These are phyloP conservation scores for Xerus rutilus DNA, from an alignment of 2,797 vertebrate species.

Conservation along the genomic window DNA sequence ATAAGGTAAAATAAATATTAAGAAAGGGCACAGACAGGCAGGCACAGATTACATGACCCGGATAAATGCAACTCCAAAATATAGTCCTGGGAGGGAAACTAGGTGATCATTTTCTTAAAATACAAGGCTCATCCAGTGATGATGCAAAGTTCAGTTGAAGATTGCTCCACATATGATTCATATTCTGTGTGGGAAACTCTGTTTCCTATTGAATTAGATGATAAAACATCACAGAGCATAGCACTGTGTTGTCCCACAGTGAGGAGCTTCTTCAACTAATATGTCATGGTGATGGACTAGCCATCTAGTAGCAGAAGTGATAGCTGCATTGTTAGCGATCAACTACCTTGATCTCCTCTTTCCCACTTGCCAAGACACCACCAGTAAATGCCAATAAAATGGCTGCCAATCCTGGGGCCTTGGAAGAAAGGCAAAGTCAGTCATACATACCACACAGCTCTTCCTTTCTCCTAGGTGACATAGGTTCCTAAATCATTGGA, in stretches of 20 bases:
- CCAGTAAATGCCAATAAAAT: neutral
- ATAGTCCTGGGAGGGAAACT: neutral
- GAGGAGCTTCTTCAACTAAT: neutral
- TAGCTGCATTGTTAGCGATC: neutral
- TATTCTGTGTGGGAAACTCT: neutral
- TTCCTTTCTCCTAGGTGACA: neutral
- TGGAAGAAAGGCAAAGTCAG: neutral
- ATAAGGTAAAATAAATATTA: neutral
- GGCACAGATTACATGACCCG: neutral
- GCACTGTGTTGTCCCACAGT: neutral
- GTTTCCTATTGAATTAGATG: neutral
- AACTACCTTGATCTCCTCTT: neutral
- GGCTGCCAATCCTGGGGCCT: neutral
- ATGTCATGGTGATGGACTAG: neutral
- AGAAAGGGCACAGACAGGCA: neutral
- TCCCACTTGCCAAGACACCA: neutral
- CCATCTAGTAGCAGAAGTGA: neutral
- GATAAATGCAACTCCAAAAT: neutral
- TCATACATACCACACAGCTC: too few species aligned
- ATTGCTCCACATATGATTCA: neutral
- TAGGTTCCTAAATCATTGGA: neutral
- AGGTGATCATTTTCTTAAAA: conserved; percentile 2
- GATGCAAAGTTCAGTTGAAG: neutral
- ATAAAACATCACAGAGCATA: neutral
- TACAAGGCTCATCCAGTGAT: neutral